These are phyloP conservation scores for Leptobrachium ailaonicum DNA, from an alignment of 2,113 vertebrate genomes.

Conservation along the genomic window DNA sequence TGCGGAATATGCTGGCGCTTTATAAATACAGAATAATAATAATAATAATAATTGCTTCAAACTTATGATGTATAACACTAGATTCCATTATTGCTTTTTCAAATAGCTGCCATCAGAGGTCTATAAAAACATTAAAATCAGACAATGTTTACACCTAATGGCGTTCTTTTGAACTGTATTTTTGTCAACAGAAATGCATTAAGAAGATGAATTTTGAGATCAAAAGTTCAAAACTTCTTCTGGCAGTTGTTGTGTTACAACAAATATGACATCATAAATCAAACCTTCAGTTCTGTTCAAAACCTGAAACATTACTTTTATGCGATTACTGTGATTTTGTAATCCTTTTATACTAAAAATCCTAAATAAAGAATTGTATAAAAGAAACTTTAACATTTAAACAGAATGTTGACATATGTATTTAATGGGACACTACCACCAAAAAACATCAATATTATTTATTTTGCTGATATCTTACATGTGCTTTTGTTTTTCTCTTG, in stretches of 20 bases:
- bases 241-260: neutral
- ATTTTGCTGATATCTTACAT: too few relatives aligned
- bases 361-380: too few relatives aligned
- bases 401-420: too few relatives aligned
- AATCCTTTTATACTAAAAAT: too few relatives aligned
- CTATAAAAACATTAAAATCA: neutral
- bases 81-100: neutral
- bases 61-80: neutral
- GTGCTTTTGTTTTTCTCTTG: too few relatives aligned
- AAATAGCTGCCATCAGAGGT: neutral
- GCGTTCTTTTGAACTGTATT: neutral
- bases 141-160: neutral
- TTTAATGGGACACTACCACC: too few relatives aligned
- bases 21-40: too few relatives aligned
- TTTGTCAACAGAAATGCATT: neutral
- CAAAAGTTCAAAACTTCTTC: neutral
- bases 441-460: too few relatives aligned
- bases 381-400: too few relatives aligned
- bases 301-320: neutral
- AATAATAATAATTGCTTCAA: too few relatives aligned
- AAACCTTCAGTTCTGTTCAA: neutral
- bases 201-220: constrained; percentile 21
- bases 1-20: too few relatives aligned
- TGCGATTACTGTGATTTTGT: too few relatives aligned
- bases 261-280: neutral